Conservation (phyloP, 2,797 vertebrate species). For the Pangasius macronema region DNA sequence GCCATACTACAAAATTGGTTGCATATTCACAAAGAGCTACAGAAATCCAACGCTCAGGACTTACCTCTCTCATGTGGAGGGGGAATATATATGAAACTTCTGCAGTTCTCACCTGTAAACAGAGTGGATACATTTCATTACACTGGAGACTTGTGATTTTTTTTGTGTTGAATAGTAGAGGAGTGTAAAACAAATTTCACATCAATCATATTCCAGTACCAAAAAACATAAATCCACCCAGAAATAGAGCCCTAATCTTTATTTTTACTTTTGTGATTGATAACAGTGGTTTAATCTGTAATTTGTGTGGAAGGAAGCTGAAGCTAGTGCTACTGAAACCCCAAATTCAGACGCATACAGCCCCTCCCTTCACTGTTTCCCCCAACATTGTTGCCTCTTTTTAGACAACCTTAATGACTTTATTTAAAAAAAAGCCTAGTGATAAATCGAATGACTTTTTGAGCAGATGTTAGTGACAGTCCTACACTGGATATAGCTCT, state of each 20-base stretch:
- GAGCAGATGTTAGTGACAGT: background rate
- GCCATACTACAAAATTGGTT: background rate
- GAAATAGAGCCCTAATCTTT: background rate
- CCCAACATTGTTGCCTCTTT: background rate
- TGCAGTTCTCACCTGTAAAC: slow-evolving; percentile 84
- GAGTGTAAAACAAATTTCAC: background rate
- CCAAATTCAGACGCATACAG: background rate
- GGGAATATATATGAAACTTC: slow-evolving; percentile 86
- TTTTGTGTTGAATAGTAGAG: background rate
- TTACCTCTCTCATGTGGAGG: slow-evolving; percentile 85
- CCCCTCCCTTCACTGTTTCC: background rate
- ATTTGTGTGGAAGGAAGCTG: background rate
- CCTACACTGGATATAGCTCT: background rate
- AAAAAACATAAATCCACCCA: background rate
- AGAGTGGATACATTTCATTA: background rate
- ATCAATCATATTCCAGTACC: background rate
- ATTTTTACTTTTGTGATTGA: background rate
- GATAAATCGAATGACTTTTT: background rate
- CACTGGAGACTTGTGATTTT: background rate
- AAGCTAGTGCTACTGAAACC: background rate
- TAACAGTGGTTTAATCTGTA: background rate
- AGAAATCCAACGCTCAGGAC: slow-evolving; percentile 34
- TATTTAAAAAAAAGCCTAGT: slow-evolving; percentile 8
- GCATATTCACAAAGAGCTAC: background rate
- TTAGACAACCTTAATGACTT: background rate